A percentile compares a stretch with the other conserved stretches of the same genome.
phyloP scores from a whole-genome alignment of 2,797 vertebrate species.

The Heteromormyrus szaboi region DNA sequence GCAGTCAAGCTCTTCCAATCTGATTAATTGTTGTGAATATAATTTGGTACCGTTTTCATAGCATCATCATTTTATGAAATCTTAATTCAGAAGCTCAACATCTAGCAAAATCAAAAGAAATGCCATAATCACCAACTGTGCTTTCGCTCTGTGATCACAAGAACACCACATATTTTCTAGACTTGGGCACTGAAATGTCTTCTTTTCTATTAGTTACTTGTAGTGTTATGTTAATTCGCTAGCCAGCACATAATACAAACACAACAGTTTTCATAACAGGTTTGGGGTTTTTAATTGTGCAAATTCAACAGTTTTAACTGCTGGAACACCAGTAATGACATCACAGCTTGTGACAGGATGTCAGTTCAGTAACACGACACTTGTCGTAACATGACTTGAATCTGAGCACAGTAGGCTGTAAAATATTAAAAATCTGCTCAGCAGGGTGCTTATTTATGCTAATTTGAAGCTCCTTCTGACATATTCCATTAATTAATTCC shows the following conservation, averaged over 20 bases:
- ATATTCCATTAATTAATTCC: conserved; percentile 59
- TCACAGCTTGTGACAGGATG: background rate
- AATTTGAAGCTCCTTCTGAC: conserved; percentile 47
- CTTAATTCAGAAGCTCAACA: background rate
- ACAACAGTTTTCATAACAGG: background rate
- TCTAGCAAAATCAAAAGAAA: background rate
- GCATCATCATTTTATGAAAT: background rate
- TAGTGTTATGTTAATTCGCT: background rate
- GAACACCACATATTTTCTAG: background rate
- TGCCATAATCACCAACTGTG: background rate
- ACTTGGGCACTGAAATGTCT: background rate
- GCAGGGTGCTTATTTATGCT: conserved; percentile 47
- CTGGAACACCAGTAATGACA: background rate
- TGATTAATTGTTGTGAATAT: background rate
- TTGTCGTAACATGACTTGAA: background rate
- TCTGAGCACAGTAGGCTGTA: background rate
- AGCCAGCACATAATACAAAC: background rate
- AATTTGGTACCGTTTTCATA: background rate
- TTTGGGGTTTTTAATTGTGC: background rate
- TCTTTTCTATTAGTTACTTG: background rate
- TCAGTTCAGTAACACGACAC: background rate
- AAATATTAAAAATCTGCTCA: conserved; percentile 41
- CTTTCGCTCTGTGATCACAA: background rate
- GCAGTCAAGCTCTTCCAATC: background rate
- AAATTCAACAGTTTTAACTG: background rate